phyloP scores from a whole-genome alignment of 2,797 vertebrate species.

The Graptemys geographica region DNA sequence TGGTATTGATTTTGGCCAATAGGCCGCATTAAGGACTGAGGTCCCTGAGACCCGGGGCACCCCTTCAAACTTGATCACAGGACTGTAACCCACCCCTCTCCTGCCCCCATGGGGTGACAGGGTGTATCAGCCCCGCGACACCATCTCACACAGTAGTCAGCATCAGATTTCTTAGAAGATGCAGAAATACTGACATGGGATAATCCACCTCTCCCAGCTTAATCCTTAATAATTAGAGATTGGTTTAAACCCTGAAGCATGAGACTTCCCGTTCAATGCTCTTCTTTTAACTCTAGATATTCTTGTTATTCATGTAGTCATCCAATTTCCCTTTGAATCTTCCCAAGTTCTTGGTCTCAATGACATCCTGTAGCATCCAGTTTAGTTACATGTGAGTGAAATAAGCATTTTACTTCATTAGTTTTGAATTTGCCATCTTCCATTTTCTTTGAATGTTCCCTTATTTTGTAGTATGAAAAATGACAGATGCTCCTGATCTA shows the following conservation, averaged over 20 bases:
- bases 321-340: not conserved
- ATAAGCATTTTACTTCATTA: not conserved
- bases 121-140: no score
- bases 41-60: no score
- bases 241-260: not conserved
- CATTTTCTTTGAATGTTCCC: not conserved
- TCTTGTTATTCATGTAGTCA: not conserved
- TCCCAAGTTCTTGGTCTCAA: not conserved
- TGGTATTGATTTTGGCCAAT: no score
- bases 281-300: not conserved
- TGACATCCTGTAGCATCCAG: fast-evolving
- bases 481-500: not conserved
- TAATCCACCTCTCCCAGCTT: not conserved
- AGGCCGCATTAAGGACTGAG: no score
- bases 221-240: not conserved
- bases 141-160: not conserved
- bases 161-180: not conserved
- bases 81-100: no score
- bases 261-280: not conserved
- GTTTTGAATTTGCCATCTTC: not conserved
- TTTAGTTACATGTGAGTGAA: not conserved
- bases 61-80: no score
- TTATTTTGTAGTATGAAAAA: not conserved
- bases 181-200: not conserved
- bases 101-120: no score